Evolutionary conservation across 35 echinoderm and acorn worm species (phyloP), one percentile per base, ranked within the genome.

Genomic region (Stichopus chloronotus): DNA sequence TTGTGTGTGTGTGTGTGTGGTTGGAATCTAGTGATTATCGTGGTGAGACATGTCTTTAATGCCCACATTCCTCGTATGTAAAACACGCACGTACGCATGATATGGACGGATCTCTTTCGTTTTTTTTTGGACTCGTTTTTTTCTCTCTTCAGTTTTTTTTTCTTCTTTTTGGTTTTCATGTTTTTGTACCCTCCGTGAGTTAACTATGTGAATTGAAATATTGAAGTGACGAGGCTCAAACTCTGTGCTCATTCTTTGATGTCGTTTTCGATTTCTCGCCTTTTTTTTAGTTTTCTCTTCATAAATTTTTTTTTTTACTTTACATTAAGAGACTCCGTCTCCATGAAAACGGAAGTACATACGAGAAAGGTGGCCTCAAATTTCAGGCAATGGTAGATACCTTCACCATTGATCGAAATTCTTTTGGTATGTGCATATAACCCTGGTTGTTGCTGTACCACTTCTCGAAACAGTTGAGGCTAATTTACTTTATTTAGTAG

Each of bases 191-290:
- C 80, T 56, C 52, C 7, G 80, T 83, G 30, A 55, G 12, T 11
- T 55, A 56, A 83, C 80, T 83, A 83, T 83, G 12, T 83, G 80
- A n/a, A 55, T 83, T 83, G 80, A 83, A 83, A 83, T 83, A 83
- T 83, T 83, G 80, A 83, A 83, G 80, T 83, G 80, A 65, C 19
- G 61, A 83, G 80, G 80, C 80, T 83, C 55, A 19, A 14, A 0
- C 55, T 43, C 30, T 43, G 30, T 43, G 30, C 30, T 43, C 30
- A 43, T 43, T 43, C 30, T 43, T 43, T 56, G 53, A 10, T 83
- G 52, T 83, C 55, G 5, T 55, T 56, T 7, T 55, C 25, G 14
- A 53, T 52, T 83, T 83, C 13, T 57, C 30, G 9, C 55, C 55
- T 55, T 16, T 83, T 16, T 83, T 83, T 83, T 13, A 83, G 43